Evolutionary conservation across 2,797 vertebrate genomes (phyloP).

Genomic region (Acipenser ruthenus): DNA sequence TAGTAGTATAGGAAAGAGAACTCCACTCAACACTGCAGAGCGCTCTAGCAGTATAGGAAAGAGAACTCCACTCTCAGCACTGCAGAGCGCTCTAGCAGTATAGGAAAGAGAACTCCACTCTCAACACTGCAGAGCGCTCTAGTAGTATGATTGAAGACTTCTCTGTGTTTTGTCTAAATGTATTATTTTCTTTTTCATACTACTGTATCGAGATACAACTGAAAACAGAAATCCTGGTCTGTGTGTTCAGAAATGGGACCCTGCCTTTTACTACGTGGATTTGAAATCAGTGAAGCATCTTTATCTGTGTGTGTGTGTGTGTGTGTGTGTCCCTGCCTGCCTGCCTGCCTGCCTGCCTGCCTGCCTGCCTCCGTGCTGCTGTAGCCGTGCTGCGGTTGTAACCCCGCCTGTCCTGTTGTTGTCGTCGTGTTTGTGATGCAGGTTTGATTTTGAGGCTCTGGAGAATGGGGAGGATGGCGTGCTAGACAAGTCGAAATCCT

Average conservation of each 20-base stretch:
- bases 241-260: not conserved
- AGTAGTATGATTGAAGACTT: too few relatives aligned
- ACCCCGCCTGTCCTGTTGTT: constrained; percentile 32
- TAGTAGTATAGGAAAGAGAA: too few relatives aligned
- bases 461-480: constrained; percentile 83
- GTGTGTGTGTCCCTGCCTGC: constrained; percentile 41
- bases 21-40: too few relatives aligned
- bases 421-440: constrained; percentile 48
- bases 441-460: constrained; percentile 95
- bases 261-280: not conserved
- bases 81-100: too few relatives aligned
- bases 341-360: constrained; percentile 31
- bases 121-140: too few relatives aligned
- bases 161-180: too few relatives aligned
- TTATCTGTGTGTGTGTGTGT: not conserved
- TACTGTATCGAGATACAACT: not conserved
- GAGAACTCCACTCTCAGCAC: too few relatives aligned
- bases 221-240: too few relatives aligned
- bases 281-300: not conserved
- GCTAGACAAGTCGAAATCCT: constrained; percentile 84
- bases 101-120: too few relatives aligned
- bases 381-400: constrained; percentile 16
- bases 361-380: constrained; percentile 29
- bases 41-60: too few relatives aligned
- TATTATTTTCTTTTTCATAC: too few relatives aligned